Evolutionary conservation across 2,113 vertebrate genomes (phyloP).

Genomic region (Polyodon spathula): DNA sequence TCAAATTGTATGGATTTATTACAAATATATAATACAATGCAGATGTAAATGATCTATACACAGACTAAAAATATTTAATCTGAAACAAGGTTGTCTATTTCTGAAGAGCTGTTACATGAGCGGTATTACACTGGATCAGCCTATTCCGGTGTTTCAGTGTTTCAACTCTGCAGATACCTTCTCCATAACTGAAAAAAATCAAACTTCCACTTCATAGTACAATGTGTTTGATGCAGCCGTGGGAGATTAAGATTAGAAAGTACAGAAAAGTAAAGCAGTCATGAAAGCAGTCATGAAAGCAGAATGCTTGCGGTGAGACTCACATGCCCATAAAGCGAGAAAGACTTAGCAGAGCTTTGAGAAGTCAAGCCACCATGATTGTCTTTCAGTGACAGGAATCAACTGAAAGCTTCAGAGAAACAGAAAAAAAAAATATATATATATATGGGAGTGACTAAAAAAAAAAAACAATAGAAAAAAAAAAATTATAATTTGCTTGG

Average conservation of each 20-base stretch:
- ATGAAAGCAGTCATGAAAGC: too few relatives aligned
- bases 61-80: too few relatives aligned
- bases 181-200: conserved; percentile 52
- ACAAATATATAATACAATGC: not conserved
- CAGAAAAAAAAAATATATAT: conserved; percentile 34
- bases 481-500: conserved; percentile 37
- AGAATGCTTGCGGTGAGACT: conserved; percentile 57
- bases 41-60: too few relatives aligned
- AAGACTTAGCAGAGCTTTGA: conserved; percentile 45
- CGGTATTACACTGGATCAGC: too few relatives aligned
- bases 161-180: conserved; percentile 54
- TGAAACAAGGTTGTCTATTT: too few relatives aligned
- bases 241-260: conserved; percentile 39
- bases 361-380: conserved; percentile 67
- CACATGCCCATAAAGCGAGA: conserved; percentile 65
- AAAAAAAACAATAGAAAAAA: conserved; percentile 25
- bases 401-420: conserved; percentile 57
- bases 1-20: not conserved
- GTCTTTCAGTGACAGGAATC: conserved; percentile 62
- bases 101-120: too few relatives aligned
- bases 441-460: conserved; percentile 34
- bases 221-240: conserved; percentile 45
- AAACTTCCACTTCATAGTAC: conserved; percentile 34
- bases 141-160: too few relatives aligned
- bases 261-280: conserved; percentile 47